Base-by-base conservation (phyloP, 2,113 vertebrate species). In the Tupaia chinensis region DNA sequence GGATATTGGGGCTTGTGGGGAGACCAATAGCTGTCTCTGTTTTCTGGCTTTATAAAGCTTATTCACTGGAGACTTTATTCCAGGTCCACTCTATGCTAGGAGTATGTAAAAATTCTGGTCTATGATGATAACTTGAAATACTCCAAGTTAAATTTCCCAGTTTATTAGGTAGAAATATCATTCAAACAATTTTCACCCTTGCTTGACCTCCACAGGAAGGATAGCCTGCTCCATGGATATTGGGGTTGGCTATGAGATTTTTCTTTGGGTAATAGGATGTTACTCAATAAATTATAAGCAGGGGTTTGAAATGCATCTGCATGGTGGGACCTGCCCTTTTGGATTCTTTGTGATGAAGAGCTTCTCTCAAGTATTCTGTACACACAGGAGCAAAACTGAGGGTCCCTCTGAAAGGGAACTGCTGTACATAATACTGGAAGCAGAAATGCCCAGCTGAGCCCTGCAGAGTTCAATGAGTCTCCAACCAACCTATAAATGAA, bases 141-240 rank as follows among this genome's bases (percentile, higher is more conserved):
- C 14, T 76, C 2, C 22, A 54, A 61, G 23, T 85, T 19, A 44
- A n/a, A 82, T 65, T 89, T n/a, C 13, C 1, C 23, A 29, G 0
- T 25, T 94, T 54, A 14, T 9, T 32, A 82, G 12, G 77, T 58
- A 61, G 20, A 44, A 7, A 29, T 53, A 53, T 44, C 6, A n/a
- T 23, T 56, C 3, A 44, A 13, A 5, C 12, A 19, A 1, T 58
- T 69, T 86, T 17, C 17, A 20, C 2, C 58, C 58, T 81, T 32
- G 23, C 9, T 16, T 32, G 12, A n/a, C 1, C 16, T 76, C 12
- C 9, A 4, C 1, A 1, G 20, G 3, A 56, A 32, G 0, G 0
- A 4, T 34, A 15, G 19, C 12, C 23, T 65, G 1, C 7, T 72
- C 76, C 25, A 10, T 14, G 2, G 3, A 44, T 20, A 32, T 44